Evolutionary conservation across 2,888 invertebrate species (phyloP).

Genomic region (Hybos culiciformis): DNA sequence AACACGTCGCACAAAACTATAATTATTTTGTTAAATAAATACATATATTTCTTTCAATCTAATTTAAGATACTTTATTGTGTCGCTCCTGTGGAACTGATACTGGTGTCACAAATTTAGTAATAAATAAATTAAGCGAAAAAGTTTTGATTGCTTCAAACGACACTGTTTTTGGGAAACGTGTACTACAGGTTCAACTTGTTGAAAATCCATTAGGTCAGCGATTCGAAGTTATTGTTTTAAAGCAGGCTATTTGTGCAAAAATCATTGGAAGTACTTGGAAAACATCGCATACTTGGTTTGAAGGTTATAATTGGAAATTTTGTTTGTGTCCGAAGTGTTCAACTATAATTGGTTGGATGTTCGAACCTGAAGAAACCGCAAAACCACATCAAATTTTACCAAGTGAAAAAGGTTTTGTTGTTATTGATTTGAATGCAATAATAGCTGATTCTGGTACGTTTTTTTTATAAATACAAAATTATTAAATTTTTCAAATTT

Average conservation of each 20-base stretch:
- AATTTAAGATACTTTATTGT: slow-evolving; percentile 44
- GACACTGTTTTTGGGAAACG: slow-evolving; percentile 41
- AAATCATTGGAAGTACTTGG: slow-evolving; percentile 34
- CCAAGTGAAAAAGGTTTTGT: slow-evolving; percentile 30
- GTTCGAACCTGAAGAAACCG: slow-evolving; percentile 37
- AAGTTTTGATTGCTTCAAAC: slow-evolving; percentile 36
- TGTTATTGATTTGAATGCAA: slow-evolving; percentile 24
- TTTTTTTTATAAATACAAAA: background rate
- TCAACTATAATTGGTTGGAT: slow-evolving; percentile 45
- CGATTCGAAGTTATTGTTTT: slow-evolving; percentile 41
- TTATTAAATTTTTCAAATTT: no score
- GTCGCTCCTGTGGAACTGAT: slow-evolving; percentile 46
- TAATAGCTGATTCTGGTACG: slow-evolving; percentile 30
- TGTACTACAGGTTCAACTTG: slow-evolving; percentile 41
- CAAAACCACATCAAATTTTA: slow-evolving; percentile 19
- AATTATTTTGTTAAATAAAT: no score
- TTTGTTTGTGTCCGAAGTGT: slow-evolving; percentile 47
- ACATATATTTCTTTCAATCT: no score
- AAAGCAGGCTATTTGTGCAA: slow-evolving; percentile 42
- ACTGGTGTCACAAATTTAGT: slow-evolving; percentile 42
- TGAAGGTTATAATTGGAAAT: slow-evolving; percentile 50
- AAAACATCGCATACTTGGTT: slow-evolving; percentile 48
- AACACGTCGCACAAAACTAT: no score
- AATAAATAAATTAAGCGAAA: slow-evolving; percentile 39
- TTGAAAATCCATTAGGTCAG: slow-evolving; percentile 42